These are phyloP conservation scores for Cyanoliseus patagonus DNA, from an alignment of 2,113 vertebrate species.

Conservation along the genomic window DNA sequence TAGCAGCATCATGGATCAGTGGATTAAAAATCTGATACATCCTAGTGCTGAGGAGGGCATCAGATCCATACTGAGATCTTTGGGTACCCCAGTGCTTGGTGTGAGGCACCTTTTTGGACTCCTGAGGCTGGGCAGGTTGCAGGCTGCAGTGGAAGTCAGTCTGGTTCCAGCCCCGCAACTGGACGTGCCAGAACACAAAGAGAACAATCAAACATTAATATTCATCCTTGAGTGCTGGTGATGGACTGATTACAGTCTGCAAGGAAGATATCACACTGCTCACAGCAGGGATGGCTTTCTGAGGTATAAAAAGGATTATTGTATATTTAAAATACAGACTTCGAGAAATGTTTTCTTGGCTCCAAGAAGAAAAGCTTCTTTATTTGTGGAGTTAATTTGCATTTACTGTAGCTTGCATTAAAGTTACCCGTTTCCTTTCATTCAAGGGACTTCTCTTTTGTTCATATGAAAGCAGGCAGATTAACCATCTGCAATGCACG, in stretches of 20 bases:
- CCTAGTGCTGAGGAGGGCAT: not conserved
- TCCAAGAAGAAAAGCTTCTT: conserved; percentile 65
- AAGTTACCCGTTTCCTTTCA: conserved; percentile 66
- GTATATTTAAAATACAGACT: conserved; percentile 59
- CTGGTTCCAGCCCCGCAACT: not conserved
- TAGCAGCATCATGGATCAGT: not conserved
- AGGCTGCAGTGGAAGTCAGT: not conserved
- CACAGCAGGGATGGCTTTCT: conserved; percentile 16
- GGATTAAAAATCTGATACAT: not conserved
- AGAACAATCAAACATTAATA: conserved; percentile 33
- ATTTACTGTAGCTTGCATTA: conserved; percentile 70
- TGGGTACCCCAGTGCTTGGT: not conserved
- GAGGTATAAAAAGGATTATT: conserved; percentile 56
- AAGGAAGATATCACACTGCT: conserved; percentile 43
- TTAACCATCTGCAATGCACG: conserved; percentile 70
- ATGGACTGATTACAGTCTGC: conserved; percentile 40
- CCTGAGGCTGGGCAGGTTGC: not conserved
- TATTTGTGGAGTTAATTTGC: conserved; percentile 69
- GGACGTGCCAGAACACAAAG: not conserved
- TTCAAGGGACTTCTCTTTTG: conserved; percentile 71
- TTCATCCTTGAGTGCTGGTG: conserved; percentile 25
- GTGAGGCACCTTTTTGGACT: not conserved
- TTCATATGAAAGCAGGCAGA: conserved; percentile 68
- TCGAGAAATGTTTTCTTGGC: conserved; percentile 61
- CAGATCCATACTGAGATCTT: not conserved